Evolutionary conservation across 2,797 vertebrate genomes (phyloP), one percentile per base, ranked within the genome.

Genomic region (Chaunax sp.): DNA sequence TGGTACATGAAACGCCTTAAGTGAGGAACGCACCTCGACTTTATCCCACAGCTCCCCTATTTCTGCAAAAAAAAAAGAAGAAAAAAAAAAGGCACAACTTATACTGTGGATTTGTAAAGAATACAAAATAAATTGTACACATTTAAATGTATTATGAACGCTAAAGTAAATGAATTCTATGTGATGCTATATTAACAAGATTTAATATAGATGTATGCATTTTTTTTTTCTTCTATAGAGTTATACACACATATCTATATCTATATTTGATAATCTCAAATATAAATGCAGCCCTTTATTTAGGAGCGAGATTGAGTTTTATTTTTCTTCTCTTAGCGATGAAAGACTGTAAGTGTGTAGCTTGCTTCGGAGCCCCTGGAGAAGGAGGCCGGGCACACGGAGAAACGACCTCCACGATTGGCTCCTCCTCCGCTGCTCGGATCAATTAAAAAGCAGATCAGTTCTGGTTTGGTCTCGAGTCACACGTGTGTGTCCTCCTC

Each of bases 1-100:
- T 90, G 90, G 89, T 90, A 93, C 87, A 91, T 87, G 79, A 91
- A 87, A 91, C 82, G 93, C 93, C 93, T 95, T 94, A 94, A 93
- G 60, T 71, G 79, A 83, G 87, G 84, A 88, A 88, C 84, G 77
- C 87, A 84, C 89, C 86, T 85, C 64, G 4, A 82, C 82, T 79
- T 69, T 57, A 53, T 46, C 72, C 82, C 72, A 9, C 69, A 72
- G 50, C 73, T 71, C 77, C 80, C 57, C 72, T 15, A 23, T 74
- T 67, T 78, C 85, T 86, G 80, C 76, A 81, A 88, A 89, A 83
- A 80, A 69, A 60, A 40, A n/a, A 26, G 51, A 33, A 52, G 54
- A 49, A 57, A 65, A 56, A 81, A 8, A 43, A 43, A 87, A 87
- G 86, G 88, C 87, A 91, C 89, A 88, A 90, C 75, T 84, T 87